A percentile compares a stretch with the other conserved stretches of the same genome.
Evolutionary conservation across 2,888 invertebrate genomes (phyloP).

Genomic region (Leptinotarsa tumamoca): DNA sequence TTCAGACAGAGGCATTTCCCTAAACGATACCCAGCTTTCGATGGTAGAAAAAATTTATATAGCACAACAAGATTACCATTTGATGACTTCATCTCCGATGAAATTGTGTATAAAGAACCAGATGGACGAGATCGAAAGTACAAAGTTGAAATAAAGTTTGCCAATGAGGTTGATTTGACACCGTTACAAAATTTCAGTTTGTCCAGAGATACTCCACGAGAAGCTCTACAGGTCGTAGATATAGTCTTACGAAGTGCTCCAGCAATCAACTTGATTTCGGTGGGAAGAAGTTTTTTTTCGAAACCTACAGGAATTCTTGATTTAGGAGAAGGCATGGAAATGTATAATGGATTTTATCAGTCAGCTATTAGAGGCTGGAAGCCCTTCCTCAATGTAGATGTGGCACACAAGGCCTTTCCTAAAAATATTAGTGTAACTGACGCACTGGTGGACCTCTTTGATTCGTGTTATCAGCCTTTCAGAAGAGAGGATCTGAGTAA

Average conservation of each 20-base stretch:
- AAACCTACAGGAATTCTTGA: slow-evolving; percentile 64
- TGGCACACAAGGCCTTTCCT: slow-evolving; percentile 85
- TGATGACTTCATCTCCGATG: slow-evolving; percentile 47
- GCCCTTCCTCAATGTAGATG: slow-evolving; percentile 91
- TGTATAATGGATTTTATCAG: slow-evolving; percentile 95
- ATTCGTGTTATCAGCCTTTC: slow-evolving; percentile 20
- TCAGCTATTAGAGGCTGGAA: slow-evolving; percentile 90
- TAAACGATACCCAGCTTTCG: slow-evolving; percentile 74
- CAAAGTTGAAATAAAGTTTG: slow-evolving; percentile 46
- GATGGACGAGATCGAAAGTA: slow-evolving; percentile 46
- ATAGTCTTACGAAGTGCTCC: slow-evolving; percentile 81
- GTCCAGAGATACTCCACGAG: slow-evolving; percentile 66
- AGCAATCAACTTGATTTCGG: slow-evolving; percentile 56
- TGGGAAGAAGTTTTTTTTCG: slow-evolving; percentile 55
- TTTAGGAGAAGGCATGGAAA: slow-evolving; percentile 83
- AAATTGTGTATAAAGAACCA: slow-evolving; percentile 35
- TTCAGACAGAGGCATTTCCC: slow-evolving; percentile 64
- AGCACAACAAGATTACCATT: slow-evolving; percentile 67
- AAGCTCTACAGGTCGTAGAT: slow-evolving; percentile 84
- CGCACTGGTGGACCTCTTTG: slow-evolving; percentile 41
- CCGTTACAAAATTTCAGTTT: slow-evolving; percentile 49
- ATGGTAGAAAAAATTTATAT: slow-evolving; percentile 79
- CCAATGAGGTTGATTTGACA: slow-evolving; percentile 65
- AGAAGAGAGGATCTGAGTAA: slow-evolving; percentile 32
- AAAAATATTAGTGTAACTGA: slow-evolving; percentile 68